Percentiles rank a stretch among this genome's conserved stretches.
Evolutionary conservation across 2,888 invertebrate species (phyloP).

Genomic region (Venusia cambrica): DNA sequence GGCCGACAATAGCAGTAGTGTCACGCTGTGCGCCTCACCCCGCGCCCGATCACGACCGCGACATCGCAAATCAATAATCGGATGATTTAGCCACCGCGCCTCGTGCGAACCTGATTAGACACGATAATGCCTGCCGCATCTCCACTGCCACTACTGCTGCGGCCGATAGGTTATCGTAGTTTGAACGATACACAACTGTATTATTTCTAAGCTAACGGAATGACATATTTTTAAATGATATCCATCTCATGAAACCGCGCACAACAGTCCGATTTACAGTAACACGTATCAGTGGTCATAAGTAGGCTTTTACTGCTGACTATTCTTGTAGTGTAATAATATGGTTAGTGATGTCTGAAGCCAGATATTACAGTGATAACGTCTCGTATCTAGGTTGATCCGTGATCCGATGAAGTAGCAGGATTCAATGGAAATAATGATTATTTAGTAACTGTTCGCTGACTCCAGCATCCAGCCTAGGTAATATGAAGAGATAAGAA

Average conservation of each 20-base stretch:
- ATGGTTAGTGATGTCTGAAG: conserved; percentile 37
- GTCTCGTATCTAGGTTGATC: conserved; percentile 33
- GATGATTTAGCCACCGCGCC: conserved; percentile 80
- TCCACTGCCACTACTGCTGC: conserved; percentile 48
- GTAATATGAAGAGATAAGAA: conserved; percentile 16
- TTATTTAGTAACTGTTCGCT: conserved; percentile 34
- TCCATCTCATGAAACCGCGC: conserved; percentile 61
- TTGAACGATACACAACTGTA: conserved; percentile 62
- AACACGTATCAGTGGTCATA: conserved; percentile 58
- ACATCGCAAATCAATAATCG: conserved; percentile 81
- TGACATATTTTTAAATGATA: conserved; percentile 70
- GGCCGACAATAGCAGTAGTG: conserved; percentile 70
- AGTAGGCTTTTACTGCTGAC: conserved; percentile 47
- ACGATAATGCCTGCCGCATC: conserved; percentile 72
- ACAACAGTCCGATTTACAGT: conserved; percentile 60
- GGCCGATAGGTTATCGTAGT: conserved; percentile 72
- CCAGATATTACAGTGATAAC: conserved; percentile 36
- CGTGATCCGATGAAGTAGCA: conserved; percentile 21
- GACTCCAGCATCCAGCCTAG: conserved; percentile 22
- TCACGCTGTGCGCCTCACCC: conserved; percentile 69
- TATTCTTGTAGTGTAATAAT: conserved; percentile 39
- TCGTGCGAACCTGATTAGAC: conserved; percentile 80
- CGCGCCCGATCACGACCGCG: conserved; percentile 78
- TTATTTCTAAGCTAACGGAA: conserved; percentile 64
- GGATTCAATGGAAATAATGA: conserved; percentile 27